Conservation (phyloP, 2,797 vertebrate genomes). For the Pteronotus mesoamericanus region DNA sequence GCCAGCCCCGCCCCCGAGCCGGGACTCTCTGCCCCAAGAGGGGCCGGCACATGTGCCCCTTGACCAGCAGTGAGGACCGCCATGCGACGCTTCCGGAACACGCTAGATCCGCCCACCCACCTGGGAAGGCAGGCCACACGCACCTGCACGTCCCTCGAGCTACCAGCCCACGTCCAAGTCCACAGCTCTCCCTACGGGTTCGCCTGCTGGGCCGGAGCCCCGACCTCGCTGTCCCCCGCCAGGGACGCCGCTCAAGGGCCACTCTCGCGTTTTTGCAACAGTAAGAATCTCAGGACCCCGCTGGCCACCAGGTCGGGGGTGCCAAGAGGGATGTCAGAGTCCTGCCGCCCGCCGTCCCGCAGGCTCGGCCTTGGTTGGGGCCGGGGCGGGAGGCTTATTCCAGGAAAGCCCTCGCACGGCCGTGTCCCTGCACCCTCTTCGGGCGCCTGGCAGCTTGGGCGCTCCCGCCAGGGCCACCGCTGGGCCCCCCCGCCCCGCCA, state of each 20-base stretch:
- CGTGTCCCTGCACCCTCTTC: too few species aligned
- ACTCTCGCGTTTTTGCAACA: too few species aligned
- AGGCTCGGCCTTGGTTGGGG: too few species aligned
- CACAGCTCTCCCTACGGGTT: background rate
- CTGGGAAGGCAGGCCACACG: background rate
- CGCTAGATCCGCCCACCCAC: background rate
- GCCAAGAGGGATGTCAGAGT: background rate
- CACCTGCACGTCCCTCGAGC: background rate
- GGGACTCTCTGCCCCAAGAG: too few species aligned
- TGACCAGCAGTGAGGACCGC: accelerated
- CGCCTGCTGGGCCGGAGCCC: background rate
- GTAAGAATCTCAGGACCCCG: background rate
- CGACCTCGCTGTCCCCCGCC: background rate
- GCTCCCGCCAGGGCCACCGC: background rate
- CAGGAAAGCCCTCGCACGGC: accelerated
- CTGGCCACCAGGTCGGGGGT: accelerated
- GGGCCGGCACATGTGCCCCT: background rate
- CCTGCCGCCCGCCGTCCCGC: background rate
- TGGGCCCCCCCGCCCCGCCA: background rate
- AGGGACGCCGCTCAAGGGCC: too few species aligned
- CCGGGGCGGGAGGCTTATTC: background rate
- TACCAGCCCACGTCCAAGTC: background rate
- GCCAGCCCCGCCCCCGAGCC: background rate
- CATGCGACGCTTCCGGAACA: accelerated
- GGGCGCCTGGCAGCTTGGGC: background rate